phyloP scores from a whole-genome alignment of 2,797 vertebrate genomes.

The Eurystomus glaucurus region DNA sequence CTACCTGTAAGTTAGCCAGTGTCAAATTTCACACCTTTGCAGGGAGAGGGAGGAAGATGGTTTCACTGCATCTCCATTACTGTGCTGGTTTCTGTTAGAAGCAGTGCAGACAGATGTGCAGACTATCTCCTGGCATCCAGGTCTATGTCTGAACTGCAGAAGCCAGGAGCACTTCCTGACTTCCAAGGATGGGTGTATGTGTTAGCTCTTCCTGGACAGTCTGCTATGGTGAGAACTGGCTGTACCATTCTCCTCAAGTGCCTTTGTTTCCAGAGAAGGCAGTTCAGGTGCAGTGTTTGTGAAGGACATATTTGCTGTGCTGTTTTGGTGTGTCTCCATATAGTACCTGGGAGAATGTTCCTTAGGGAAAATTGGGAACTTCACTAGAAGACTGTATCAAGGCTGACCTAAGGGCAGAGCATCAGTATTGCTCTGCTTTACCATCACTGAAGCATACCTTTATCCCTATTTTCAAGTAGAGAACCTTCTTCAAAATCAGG shows the following conservation, averaged over 20 bases:
- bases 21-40: not conserved
- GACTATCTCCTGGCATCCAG: not conserved
- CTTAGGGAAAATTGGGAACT: not conserved
- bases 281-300: not conserved
- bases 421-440: not conserved
- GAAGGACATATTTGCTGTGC: not conserved
- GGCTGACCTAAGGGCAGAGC: not conserved
- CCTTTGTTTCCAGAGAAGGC: not conserved
- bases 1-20: not conserved
- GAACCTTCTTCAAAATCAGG: not conserved
- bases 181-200: accelerated
- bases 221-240: not conserved
- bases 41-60: not conserved
- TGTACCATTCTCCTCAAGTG: not conserved
- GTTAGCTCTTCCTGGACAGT: not conserved
- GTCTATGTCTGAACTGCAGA: not conserved
- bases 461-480: not conserved
- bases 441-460: not conserved
- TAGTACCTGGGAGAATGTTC: not conserved
- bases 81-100: not conserved
- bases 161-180: not conserved
- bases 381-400: not conserved
- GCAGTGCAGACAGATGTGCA: not conserved
- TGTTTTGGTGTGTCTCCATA: accelerated
- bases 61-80: not conserved